Percentiles rank a stretch among this genome's conserved stretches.
Evolutionary conservation across 64 coral and sea anemone species (phyloP).

Genomic region (Hydrozoanthus tunicans): DNA sequence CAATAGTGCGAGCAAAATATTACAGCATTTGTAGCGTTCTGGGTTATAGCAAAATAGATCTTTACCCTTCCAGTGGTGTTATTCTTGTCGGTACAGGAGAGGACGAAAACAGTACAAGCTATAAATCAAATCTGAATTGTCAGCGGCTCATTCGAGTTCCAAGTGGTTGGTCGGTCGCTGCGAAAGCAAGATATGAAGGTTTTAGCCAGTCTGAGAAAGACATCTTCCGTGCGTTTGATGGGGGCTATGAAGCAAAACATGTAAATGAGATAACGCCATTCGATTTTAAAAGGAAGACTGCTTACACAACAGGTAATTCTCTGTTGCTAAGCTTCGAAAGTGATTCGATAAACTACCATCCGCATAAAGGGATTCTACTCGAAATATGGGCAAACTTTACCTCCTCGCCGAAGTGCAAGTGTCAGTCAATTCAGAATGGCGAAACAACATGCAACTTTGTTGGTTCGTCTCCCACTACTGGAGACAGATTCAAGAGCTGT

Average conservation of each 20-base stretch:
- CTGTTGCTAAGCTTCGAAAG: slow-evolving; percentile 30
- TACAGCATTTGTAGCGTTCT: slow-evolving; percentile 37
- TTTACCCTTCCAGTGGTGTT: slow-evolving; percentile 8
- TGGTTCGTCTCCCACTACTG: not conserved
- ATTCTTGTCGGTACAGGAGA: slow-evolving; percentile 43
- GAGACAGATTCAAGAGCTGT: slow-evolving; percentile 45
- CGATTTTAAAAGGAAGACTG: not conserved
- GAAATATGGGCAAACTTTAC: slow-evolving; percentile 44
- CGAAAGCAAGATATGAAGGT: slow-evolving; percentile 27
- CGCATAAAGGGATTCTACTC: slow-evolving; percentile 25
- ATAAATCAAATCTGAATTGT: slow-evolving; percentile 38
- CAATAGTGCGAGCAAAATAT: not conserved
- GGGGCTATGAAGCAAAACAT: slow-evolving; percentile 42
- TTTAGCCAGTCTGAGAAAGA: not conserved
- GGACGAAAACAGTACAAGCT: slow-evolving; percentile 36
- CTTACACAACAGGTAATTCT: slow-evolving; percentile 37
- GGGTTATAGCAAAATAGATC: slow-evolving; percentile 18
- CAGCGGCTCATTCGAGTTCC: slow-evolving; percentile 26
- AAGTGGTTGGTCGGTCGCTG: slow-evolving; percentile 34
- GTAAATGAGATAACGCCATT: slow-evolving; percentile 35
- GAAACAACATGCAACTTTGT: slow-evolving; percentile 31
- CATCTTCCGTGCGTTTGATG: slow-evolving; percentile 7
- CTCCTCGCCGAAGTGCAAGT: slow-evolving; percentile 23
- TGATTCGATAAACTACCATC: not conserved
- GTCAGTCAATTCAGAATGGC: slow-evolving; percentile 29